A percentile compares a stretch with the other conserved stretches of the same genome.
These are phyloP conservation scores for Azemiops feae DNA, from an alignment of 2,113 vertebrate species.

Conservation along the genomic window DNA sequence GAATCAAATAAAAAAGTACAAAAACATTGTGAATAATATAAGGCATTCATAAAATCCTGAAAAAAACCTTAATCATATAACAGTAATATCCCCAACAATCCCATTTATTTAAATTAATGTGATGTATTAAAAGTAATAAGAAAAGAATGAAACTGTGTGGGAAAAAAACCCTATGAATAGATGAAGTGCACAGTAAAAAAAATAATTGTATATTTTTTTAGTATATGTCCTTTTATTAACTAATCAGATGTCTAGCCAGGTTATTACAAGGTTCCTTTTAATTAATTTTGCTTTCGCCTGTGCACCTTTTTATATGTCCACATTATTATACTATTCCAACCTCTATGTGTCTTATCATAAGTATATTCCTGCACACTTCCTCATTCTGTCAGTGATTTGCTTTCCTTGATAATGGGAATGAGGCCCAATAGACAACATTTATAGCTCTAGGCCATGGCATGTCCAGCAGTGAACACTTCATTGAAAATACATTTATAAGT, in stretches of 20 bases:
- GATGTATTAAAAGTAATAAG: not conserved
- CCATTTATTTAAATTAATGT: not conserved
- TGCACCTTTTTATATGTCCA: not conserved
- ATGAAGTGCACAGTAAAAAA: not conserved
- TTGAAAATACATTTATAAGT: not conserved
- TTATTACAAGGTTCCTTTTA: not conserved
- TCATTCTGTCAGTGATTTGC: not conserved
- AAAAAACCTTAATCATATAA: not conserved
- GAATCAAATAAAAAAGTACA: not conserved
- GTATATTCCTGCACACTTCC: not conserved
- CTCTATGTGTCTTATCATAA: not conserved
- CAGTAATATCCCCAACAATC: not conserved
- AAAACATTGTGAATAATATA: not conserved
- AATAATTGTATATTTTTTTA: not conserved
- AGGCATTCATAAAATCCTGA: not conserved
- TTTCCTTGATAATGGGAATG: not conserved
- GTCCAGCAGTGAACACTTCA: not conserved
- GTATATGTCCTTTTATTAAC: not conserved
- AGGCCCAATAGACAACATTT: not conserved
- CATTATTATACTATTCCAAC: not conserved
- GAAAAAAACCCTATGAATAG: not conserved
- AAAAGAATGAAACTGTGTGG: not conserved
- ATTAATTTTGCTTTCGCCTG: not conserved
- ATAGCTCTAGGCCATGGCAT: not conserved
- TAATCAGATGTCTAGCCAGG: not conserved